These are phyloP conservation scores for Loriculus beryllinus DNA, from an alignment of 2,797 vertebrate genomes.

Conservation along the genomic window DNA sequence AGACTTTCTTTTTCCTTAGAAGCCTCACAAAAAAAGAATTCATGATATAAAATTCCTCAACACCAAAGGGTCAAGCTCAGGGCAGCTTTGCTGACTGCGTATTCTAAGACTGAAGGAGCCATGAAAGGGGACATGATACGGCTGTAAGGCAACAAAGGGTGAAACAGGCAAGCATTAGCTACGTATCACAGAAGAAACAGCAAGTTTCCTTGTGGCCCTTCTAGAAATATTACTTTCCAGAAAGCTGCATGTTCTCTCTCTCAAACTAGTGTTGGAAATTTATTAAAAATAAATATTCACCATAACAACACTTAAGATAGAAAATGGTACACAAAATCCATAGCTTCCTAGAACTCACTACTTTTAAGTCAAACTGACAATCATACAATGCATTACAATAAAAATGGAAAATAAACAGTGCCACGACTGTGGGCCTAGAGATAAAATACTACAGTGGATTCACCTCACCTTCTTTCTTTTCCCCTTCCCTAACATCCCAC, in stretches of 20 bases:
- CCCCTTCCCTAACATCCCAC: neutral
- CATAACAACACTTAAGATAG: neutral
- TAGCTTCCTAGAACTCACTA: neutral
- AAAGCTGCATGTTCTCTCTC: neutral
- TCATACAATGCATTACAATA: neutral
- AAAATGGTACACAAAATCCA: neutral
- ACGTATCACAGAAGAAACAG: rapidly evolving
- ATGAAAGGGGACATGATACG: neutral
- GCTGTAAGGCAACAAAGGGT: neutral
- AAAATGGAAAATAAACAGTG: neutral
- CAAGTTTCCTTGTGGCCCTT: neutral
- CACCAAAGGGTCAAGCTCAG: neutral
- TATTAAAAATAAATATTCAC: neutral
- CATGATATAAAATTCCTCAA: neutral
- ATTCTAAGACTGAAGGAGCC: neutral
- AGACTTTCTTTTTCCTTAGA: neutral
- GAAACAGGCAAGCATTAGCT: neutral
- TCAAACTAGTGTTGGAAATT: neutral
- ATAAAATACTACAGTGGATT: neutral
- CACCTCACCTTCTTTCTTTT: neutral
- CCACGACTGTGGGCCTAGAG: neutral
- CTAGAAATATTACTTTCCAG: neutral
- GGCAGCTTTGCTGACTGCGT: neutral
- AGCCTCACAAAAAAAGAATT: neutral
- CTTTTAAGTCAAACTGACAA: neutral